Evolutionary conservation across 2,888 invertebrate species (phyloP), one percentile per base, ranked within the genome.

Genomic region (Euclidia mi): DNA sequence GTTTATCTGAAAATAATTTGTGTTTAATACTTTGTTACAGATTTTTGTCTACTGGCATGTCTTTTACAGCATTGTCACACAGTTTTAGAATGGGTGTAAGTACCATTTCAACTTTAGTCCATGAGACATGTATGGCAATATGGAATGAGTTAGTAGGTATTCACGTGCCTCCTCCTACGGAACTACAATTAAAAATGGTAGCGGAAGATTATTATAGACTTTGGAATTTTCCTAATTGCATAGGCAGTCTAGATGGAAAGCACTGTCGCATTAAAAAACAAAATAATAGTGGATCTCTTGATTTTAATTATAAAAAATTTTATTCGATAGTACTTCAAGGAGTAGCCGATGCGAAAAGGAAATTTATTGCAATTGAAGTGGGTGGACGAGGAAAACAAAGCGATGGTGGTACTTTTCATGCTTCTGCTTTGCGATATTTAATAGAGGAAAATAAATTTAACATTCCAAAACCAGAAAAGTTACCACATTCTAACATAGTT

Each of bases 171-270:
- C 31, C 49, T 56, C 64, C 47, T 11, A 48, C 57, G 44, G 41
- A 25, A 51, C 41, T 57, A 37, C 18, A 41, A 34, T 46, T 56
- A 43, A 47, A 53, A 47, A 56, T 49, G 25, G 56, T 64, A 43
- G 32, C 56, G 10, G 40, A 59, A 32, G 45, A 52, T 38, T 64
- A 47, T 34, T 38, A 37, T 40, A 56, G 50, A 47, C n/a, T 29
- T 10, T 64, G 64, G 59, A 46, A 56, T 50, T 60, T 60, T 53
- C 51, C 59, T 40, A 59, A 64, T 41, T 63, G 58, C 45, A 64
- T 59, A 56, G 58, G 46, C 12, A 25, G 35, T 29, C 35, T 46
- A 46, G 46, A 46, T 46, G 45, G 45, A 14, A 46, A 46, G 28
- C 46, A 46, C 34, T 63, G 51, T 48, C 44, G 55, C 51, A 55